Evolutionary conservation across 2,888 invertebrate species (phyloP).

Genomic region (Phymatocera aterrima): DNA sequence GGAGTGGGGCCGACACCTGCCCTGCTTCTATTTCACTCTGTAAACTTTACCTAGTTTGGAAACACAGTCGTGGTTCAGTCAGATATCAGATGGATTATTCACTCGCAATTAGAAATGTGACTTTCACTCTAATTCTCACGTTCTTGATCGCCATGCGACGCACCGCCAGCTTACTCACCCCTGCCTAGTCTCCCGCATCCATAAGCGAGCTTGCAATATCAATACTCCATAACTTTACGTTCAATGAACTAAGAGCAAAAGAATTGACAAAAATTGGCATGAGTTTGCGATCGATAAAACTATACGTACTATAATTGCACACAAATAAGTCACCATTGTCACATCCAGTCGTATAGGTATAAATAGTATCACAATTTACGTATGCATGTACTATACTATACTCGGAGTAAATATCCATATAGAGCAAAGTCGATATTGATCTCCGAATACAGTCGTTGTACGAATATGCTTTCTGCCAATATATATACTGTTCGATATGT

Average conservation of each 20-base stretch:
- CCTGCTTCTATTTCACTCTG: slow-evolving; percentile 62
- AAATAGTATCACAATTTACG: slow-evolving; percentile 18
- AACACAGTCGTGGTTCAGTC: slow-evolving; percentile 74
- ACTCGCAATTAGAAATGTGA: slow-evolving; percentile 50
- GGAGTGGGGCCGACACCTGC: slow-evolving; percentile 64
- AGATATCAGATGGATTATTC: slow-evolving; percentile 60
- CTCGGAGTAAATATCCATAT: too few relatives aligned
- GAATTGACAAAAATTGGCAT: slow-evolving; percentile 69
- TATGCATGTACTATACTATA: not conserved
- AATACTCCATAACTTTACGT: slow-evolving; percentile 67
- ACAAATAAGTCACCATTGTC: slow-evolving; percentile 31
- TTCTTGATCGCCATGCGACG: slow-evolving; percentile 65
- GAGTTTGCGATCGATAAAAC: slow-evolving; percentile 64
- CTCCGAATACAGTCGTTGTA: not conserved
- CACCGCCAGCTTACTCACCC: slow-evolving; percentile 73
- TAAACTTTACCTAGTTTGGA: slow-evolving; percentile 74
- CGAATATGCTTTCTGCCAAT: not conserved
- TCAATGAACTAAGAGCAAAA: slow-evolving; percentile 64
- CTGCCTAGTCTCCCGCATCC: slow-evolving; percentile 66
- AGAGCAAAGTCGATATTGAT: not conserved
- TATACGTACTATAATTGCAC: slow-evolving; percentile 13
- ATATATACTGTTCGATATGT: not conserved
- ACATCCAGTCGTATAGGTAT: not conserved
- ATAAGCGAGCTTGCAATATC: slow-evolving; percentile 66
- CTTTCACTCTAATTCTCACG: slow-evolving; percentile 31